Evolutionary conservation across 2,888 invertebrate genomes (phyloP).

Genomic region (Agrotis puta): DNA sequence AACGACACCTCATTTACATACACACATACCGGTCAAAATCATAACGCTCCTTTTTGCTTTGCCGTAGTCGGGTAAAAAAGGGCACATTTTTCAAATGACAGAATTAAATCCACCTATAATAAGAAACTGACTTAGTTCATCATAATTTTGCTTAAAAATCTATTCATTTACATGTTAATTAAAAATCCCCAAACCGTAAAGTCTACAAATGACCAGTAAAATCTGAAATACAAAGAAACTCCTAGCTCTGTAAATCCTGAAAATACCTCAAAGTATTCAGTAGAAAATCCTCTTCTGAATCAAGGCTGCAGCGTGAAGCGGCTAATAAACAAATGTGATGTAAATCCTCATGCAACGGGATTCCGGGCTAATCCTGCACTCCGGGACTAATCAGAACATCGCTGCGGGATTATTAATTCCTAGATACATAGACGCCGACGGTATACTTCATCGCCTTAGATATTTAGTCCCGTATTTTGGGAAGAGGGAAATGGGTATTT

Average conservation of each 20-base stretch:
- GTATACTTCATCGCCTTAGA: slow-evolving; percentile 3
- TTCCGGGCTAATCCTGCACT: slow-evolving; percentile 48
- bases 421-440: slow-evolving; percentile 1
- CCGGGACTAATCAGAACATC: slow-evolving; percentile 55
- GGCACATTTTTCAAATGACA: no score
- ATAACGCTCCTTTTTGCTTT: no score
- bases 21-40: no score
- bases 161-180: slow-evolving; percentile 3
- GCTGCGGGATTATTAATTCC: slow-evolving; percentile 41
- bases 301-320: slow-evolving; percentile 3
- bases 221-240: slow-evolving; percentile 21
- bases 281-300: slow-evolving; percentile 24
- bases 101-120: no score
- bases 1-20: no score
- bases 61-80: no score
- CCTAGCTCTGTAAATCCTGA: not conserved
- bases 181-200: slow-evolving; percentile 6
- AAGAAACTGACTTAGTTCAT: no score
- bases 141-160: no score
- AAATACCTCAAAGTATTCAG: slow-evolving; percentile 15
- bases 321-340: slow-evolving; percentile 56
- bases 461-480: slow-evolving; percentile 15
- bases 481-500: no score
- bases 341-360: slow-evolving; percentile 41
- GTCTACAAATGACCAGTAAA: slow-evolving; percentile 3